Evolutionary conservation across 2,888 invertebrate species (phyloP).

Genomic region (Tinea trinotella): DNA sequence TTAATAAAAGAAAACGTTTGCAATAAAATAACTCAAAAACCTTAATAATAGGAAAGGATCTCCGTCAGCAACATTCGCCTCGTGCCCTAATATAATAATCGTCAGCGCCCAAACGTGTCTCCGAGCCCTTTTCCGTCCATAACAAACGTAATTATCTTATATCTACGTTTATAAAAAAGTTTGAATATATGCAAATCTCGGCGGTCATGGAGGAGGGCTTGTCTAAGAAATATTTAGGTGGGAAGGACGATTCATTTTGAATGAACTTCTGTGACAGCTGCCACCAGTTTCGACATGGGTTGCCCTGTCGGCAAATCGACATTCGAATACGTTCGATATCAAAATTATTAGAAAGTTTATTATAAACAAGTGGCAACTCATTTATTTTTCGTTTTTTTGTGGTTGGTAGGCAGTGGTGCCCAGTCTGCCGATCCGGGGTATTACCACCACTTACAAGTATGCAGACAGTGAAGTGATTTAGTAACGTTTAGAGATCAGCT

Average conservation of each 20-base stretch:
- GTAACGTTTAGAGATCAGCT: too few species aligned
- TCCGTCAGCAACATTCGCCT: background rate
- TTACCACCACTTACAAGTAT: too few species aligned
- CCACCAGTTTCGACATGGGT: constrained; percentile 16
- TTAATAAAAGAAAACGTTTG: background rate
- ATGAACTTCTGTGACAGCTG: constrained; percentile 18
- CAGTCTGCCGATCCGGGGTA: too few species aligned
- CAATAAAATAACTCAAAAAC: background rate
- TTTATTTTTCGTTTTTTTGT: too few species aligned
- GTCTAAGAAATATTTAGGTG: constrained; percentile 17
- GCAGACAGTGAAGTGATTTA: too few species aligned
- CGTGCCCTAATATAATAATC: background rate
- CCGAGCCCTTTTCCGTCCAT: background rate
- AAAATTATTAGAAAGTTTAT: constrained; percentile 5
- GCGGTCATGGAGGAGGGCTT: constrained; percentile 5
- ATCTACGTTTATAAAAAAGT: constrained; percentile 9
- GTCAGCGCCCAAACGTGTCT: background rate
- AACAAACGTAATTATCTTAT: constrained; percentile 10
- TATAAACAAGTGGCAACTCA: constrained; percentile 12
- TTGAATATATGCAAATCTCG: constrained; percentile 14
- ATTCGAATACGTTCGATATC: constrained; percentile 8
- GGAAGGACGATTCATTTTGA: constrained; percentile 13
- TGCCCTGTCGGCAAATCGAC: constrained; percentile 15
- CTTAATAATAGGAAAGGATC: background rate
- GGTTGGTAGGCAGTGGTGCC: too few species aligned